phyloP scores from a whole-genome alignment of 2,113 vertebrate genomes.

The Vicugna pacos region DNA sequence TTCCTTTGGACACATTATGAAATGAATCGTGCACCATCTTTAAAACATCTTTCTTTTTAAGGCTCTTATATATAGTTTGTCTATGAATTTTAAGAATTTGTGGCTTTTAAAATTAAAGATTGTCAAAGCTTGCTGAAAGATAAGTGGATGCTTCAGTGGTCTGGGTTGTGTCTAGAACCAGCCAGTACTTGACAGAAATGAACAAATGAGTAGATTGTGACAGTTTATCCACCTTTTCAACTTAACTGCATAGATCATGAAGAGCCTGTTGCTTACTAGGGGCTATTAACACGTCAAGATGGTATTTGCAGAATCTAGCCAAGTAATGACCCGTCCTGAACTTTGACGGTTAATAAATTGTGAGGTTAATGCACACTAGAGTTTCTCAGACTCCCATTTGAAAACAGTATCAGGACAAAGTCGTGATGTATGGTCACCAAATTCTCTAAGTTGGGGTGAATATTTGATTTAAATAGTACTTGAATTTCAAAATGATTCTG shows the following conservation, averaged over 20 bases:
- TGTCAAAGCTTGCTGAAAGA: not conserved
- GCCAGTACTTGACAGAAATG: not conserved
- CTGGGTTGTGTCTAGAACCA: not conserved
- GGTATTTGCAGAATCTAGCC: not conserved
- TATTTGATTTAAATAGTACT: conserved; percentile 11
- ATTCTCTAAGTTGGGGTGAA: not conserved
- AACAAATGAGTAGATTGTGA: not conserved
- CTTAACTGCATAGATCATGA: not conserved
- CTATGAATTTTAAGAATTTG: not conserved
- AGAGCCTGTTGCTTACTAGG: not conserved
- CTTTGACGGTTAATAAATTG: not conserved
- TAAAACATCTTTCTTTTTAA: not conserved
- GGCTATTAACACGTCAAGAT: not conserved
- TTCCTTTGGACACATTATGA: not conserved
- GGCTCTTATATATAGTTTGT: not conserved
- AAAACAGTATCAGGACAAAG: not conserved
- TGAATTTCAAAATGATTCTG: conserved; percentile 32
- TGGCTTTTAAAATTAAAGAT: conserved; percentile 1
- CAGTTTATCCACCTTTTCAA: not conserved
- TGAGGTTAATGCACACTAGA: not conserved
- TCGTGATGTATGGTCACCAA: not conserved
- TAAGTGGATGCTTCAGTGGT: not conserved
- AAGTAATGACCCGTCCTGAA: not conserved
- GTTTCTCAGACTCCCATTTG: not conserved
- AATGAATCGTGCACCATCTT: not conserved